These are phyloP conservation scores for Odontothrips loti DNA, from an alignment of 2,888 invertebrate species.

Conservation along the genomic window DNA sequence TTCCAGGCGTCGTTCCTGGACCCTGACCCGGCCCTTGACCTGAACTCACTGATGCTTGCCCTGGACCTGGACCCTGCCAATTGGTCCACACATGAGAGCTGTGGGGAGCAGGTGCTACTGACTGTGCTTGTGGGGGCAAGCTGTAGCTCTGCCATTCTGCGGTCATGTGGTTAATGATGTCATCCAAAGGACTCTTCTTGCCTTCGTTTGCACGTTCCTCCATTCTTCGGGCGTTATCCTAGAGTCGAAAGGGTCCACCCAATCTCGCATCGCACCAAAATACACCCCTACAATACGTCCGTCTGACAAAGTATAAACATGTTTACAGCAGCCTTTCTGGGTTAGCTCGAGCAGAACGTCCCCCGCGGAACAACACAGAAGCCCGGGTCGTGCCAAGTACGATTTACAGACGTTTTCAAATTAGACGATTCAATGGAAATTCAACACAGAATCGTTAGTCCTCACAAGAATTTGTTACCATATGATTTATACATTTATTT, in stretches of 20 bases:
- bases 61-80: background rate
- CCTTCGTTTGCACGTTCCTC: constrained; percentile 18
- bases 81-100: constrained; percentile 1
- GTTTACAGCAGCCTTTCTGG: constrained; percentile 22
- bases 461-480: background rate
- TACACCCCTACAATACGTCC: background rate
- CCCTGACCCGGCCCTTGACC: background rate
- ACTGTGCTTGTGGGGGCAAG: constrained; percentile 42
- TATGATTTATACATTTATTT: background rate
- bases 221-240: background rate
- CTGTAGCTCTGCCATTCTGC: constrained; percentile 55
- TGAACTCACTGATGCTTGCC: background rate
- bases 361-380: background rate
- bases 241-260: background rate
- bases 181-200: constrained; percentile 47
- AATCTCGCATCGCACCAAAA: background rate
- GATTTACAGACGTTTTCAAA: background rate
- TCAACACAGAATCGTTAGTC: background rate
- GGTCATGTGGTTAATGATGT: constrained; percentile 58
- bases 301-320: constrained; percentile 16
- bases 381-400: background rate
- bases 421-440: background rate
- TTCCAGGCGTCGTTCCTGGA: background rate
- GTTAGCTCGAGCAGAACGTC: constrained; percentile 7
- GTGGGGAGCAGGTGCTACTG: constrained; percentile 44